Base-by-base conservation (phyloP, 2,113 vertebrate species). In the Paramormyrops kingsleyae region DNA sequence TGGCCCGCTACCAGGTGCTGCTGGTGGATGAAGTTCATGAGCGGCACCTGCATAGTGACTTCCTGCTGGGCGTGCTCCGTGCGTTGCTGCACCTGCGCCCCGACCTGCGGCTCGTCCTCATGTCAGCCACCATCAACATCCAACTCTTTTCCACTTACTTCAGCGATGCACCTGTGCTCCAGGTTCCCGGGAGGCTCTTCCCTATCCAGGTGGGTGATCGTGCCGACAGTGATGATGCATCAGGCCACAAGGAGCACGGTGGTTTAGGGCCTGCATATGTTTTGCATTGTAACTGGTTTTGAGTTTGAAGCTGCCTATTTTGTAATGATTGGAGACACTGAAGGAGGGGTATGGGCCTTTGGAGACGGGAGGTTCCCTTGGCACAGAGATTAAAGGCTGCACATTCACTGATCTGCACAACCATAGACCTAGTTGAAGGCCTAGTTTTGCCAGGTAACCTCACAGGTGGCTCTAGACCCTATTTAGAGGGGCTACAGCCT, bases 41-140 rank as follows among this genome's bases (percentile, higher is more conserved):
- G 94, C 93, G 98, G 0, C 98, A 98, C 74, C 96, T 99, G 2
- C 97, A 98, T 91, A 95, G 96, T 0, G 97, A 99, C 91, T 97
- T 99, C 92, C 96, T 99, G 1, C 94, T 99, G 12, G 98, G 98
- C 0, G 95, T 98, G 39, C 94, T 99, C 7, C 96, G 95, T 0
- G 90, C 94, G 0, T 95, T 99, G 13, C 93, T 98, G 42, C 90
- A 93, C 0, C 0, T 27, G 0, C 94, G 97, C 0, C 93, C 96
- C 0, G 95, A 97, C 93, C 94, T 99, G n/a, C 96, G 96, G 53
- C 94, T 99, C 89, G 90, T 99, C 86, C 97, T 99, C 90, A 99
- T 99, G 98, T 99, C 97, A 0, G 98, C 98, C 90, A 99, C 98
- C 92, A 98, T 99, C 95, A 98, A 99, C 93, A 97, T 97, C 92